Evolutionary conservation across 2,888 invertebrate genomes (phyloP).

Genomic region (Rhingia campestris): DNA sequence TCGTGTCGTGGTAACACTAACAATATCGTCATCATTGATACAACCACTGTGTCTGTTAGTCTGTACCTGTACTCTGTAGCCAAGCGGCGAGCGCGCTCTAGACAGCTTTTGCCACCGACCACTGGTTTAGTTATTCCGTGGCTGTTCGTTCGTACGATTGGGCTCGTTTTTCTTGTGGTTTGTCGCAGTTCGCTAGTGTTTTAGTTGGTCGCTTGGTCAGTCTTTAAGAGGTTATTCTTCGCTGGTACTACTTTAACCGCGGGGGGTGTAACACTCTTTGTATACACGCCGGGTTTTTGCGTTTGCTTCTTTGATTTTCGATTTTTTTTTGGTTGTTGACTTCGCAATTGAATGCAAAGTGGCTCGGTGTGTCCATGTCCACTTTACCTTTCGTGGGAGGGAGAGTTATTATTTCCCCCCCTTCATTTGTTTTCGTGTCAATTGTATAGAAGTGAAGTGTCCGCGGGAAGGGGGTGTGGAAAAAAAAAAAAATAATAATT

Average conservation of each 20-base stretch:
- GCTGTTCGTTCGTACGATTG: constrained; percentile 59
- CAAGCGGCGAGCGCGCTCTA: constrained; percentile 35
- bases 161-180: constrained; percentile 4
- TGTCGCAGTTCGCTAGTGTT: constrained; percentile 26
- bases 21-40: constrained; percentile 18
- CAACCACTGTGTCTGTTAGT: background rate
- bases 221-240: constrained; percentile 13
- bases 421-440: constrained; percentile 32
- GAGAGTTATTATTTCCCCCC: constrained; percentile 32
- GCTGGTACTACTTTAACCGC: constrained; percentile 4
- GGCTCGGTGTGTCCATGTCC: constrained; percentile 66
- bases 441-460: background rate
- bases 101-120: constrained; percentile 60
- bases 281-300: constrained; percentile 46
- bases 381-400: constrained; percentile 61
- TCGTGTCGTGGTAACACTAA: constrained; percentile 46
- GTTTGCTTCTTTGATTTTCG: constrained; percentile 31
- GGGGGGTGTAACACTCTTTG: constrained; percentile 46
- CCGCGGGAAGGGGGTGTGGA: constrained; percentile 18
- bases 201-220: constrained; percentile 53
- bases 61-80: too few relatives aligned
- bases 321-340: constrained; percentile 24
- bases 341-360: constrained; percentile 64
- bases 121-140: constrained; percentile 68
- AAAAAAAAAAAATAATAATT: constrained; percentile 40